Base-by-base conservation (phyloP, 2,113 vertebrate species). In the Nyctereutes procyonoides region DNA sequence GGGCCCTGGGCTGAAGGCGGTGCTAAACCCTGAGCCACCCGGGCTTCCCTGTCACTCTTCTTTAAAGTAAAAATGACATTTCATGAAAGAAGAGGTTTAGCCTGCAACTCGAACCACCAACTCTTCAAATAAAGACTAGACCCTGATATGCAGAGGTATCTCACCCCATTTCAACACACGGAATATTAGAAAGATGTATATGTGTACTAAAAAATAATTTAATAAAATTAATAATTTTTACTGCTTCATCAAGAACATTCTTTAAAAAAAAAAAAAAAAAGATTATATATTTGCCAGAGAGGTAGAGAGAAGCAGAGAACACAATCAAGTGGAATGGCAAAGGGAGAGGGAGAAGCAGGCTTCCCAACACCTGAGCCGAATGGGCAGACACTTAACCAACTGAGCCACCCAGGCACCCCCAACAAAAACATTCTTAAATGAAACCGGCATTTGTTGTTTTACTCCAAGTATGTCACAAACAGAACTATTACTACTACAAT, bases 61-160 rank as follows among this genome's bases (percentile, higher is more conserved):
- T 89, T 67, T 90, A 56, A 85, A 67, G 65, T 81, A 86, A 90
- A 90, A 82, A 58, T 51, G 28, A n/a, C 90, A 28, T 53, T 88
- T 71, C 96, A 95, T 51, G 9, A 48, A 73, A 81, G 60, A 83
- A 58, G 60, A 84, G 26, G 20, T 83, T 88, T 79, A 84, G 24
- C 56, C 95, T 67, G 43, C 62, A 87, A 87, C 24, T 89, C 51
- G 82, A 93, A 76, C 73, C 58, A 60, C 28, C 38, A 58, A 84
- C 16, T 65, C 9, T 43, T 88, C 85, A n/a, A 71, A 90, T 65
- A 82, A 48, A 20, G n/a, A 87, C 4, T 51, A 5, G 51, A 73
- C 35, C 48, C 56, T 76, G 88, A 92, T 35, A 63, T 63, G 35
- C 12, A 88, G 12, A 79, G 56, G 11, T 30, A 19, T 13, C 74